Evolutionary conservation across 2,113 vertebrate genomes (phyloP), one percentile per base, ranked within the genome.

Genomic region (Crotalus helleri): DNA sequence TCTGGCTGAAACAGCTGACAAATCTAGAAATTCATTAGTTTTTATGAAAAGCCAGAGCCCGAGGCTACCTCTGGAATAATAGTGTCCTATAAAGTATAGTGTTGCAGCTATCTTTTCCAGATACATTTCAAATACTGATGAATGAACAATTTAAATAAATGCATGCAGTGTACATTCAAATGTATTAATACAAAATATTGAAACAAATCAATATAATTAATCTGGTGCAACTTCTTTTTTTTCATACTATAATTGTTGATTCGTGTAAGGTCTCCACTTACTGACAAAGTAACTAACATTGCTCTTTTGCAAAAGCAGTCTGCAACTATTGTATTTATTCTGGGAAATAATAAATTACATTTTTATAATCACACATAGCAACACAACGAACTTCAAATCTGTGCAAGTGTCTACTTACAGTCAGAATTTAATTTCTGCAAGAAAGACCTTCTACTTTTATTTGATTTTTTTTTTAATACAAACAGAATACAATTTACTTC

Each of bases 1-100:
- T 97, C 96, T 97, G 96, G 95, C 96, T 94, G 96, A 97, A 98
- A 97, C 95, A 97, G 97, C 97, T 97, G 96, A 97, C 96, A 98
- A 97, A 98, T 95, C 94, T 94, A 97, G 96, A 97, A 97, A 97
- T 97, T 97, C 95, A 97, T 97, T 97, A 97, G 92, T 87, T 96
- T 97, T 97, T 97, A 97, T 97, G 97, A 97, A 98, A 97, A 98
- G 97, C 96, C 96, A 96, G 92, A 97, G 96, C 95, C 95, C 69
- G 93, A 97, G 97, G 96, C 97, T 96, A 95, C 96, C 95, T 97
- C 92, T 96, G 94, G 93, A 97, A 91, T 94, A 97, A 94, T 92
- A 96, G 92, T 92, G 85, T 97, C 97, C 95, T 95, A 97, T 95
- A 97, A 97, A 97, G 97, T 93, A 97, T 90, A 95, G 94, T 96